Base-by-base conservation (phyloP, 1,140 invertebrate genomes). In the Ladona fulva region DNA sequence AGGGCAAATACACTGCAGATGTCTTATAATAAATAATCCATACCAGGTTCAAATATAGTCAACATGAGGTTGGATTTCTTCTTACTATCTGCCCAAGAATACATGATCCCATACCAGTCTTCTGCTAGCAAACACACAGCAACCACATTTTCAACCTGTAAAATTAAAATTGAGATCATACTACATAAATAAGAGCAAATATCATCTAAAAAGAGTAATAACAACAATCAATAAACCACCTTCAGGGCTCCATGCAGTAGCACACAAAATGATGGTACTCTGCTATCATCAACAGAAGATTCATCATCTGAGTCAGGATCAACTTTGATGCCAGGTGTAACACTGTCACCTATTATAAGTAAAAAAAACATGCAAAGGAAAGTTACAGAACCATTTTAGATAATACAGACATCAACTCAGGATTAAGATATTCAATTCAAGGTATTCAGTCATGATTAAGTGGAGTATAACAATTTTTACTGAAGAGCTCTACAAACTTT, bases 1-100 rank as follows among this genome's bases (percentile, higher is more conserved):
- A n/a, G n/a, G n/a, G n/a, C n/a, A n/a, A n/a, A n/a, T n/a, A n/a
- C n/a, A n/a, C n/a, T n/a, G n/a, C n/a, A n/a, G n/a, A n/a, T n/a
- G n/a, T 5, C 52, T 66, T 76, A 24, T 29, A 42, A 76, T 12
- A 19, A 24, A 76, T 8, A 75, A 74, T 37, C 79, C 77, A 82
- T 80, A 84, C 92, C 92, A 52, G 95, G 96, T 80, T 94, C 91
- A 82, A 98, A 88, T 14, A 96, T 87, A 14, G 95, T 96, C 8
- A 98, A 85, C 92, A 98, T 95, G 12, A 98, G 86, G 85, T 97
- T 98, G 0, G 96, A 97, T 83, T 97, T 97, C 82, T 98, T 97
- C 82, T 97, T 97, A 37, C 91, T 93, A 83, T 98, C 96, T 10
- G 95, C 94, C 92, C 94, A 97, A 0, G 96, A 96, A 83, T 96